Base-by-base conservation (phyloP, 2,113 vertebrate species). In the Hippocampus abdominalis region DNA sequence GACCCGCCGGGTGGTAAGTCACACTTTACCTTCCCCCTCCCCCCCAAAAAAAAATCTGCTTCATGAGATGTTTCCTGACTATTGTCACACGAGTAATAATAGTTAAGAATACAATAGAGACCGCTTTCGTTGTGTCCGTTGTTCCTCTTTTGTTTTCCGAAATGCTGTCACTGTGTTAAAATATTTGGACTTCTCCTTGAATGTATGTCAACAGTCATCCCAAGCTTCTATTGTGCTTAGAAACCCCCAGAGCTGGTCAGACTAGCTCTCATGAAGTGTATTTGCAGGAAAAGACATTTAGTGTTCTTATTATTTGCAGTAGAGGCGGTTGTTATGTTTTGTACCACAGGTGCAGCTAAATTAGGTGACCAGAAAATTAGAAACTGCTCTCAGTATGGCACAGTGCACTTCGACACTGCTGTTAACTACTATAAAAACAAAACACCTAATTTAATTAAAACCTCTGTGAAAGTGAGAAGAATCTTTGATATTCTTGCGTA, bases 1-100 rank as follows among this genome's bases (percentile, higher is more conserved):
- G 69, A 54, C 81, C 84, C 56, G 65, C 72, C 75, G 71, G 79
- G 80, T 25, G 87, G 87, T 89, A 89, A 88, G 88, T 86, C 77
- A 78, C 21, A 39, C 65, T 84, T 83, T 39, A 40, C 4, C 39
- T 15, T 21, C 13, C 46, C 40, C 16, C 29, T n/a, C 29, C 29
- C 29, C 4, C 29, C 29, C 3, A 32, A 32, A 7, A 80, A 70
- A 57, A 69, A 57, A 60, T 77, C 29, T 6, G 74, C 25, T 15
- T 68, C 32, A 72, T 77, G n/a, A 71, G 63, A 42, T 60, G 21
- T 23, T 15, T 68, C 68, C 18, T 64, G 39, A 1, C 32, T 63
- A 8, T 4, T 64, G 23, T 46, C 10, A 60, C 44, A 23, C 11
- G n/a, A 44, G 15, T 18, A 42, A 42, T 42, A n/a, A 63, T 13